A percentile compares a stretch with the other conserved stretches of the same genome.
Evolutionary conservation across 1,140 invertebrate genomes (phyloP).

Genomic region (fruit fly (Drosophila melanogaster)): DNA sequence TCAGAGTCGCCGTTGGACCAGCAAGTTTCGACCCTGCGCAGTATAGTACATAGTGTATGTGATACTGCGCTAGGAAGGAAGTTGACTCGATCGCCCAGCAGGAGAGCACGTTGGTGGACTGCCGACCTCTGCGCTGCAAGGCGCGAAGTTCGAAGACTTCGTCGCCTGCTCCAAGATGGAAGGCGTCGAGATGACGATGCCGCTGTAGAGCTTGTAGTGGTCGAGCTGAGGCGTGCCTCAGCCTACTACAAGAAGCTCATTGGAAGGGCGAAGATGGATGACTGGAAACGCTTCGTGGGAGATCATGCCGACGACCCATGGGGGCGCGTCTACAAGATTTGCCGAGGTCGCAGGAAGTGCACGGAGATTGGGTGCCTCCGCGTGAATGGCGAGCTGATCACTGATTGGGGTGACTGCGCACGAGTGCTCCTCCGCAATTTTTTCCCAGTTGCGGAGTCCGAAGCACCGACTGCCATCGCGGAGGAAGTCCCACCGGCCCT

Average conservation of each 20-base stretch:
- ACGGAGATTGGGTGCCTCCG: constrained; percentile 12
- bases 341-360: no score
- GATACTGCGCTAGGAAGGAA: background rate
- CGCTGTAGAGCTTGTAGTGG: background rate
- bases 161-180: constrained; percentile 21
- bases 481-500: no score
- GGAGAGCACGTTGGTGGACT: constrained; percentile 16
- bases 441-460: no score
- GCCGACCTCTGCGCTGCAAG: constrained; percentile 2
- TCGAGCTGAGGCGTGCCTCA: no score
- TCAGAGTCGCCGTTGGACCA: no score
- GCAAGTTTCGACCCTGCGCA: constrained; percentile 2
- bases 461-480: no score
- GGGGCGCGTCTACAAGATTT: no score
- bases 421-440: no score
- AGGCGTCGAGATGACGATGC: background rate
- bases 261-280: constrained; percentile 22
- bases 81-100: background rate
- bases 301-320: no score
- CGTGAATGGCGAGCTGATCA: constrained; percentile 7
- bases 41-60: background rate
- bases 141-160: constrained; percentile 26
- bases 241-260: constrained; percentile 28
- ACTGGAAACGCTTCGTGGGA: constrained; percentile 36
- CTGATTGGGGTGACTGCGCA: constrained; percentile 23